phyloP scores from a whole-genome alignment of 1,140 invertebrate genomes.

The Limonius californicus region DNA sequence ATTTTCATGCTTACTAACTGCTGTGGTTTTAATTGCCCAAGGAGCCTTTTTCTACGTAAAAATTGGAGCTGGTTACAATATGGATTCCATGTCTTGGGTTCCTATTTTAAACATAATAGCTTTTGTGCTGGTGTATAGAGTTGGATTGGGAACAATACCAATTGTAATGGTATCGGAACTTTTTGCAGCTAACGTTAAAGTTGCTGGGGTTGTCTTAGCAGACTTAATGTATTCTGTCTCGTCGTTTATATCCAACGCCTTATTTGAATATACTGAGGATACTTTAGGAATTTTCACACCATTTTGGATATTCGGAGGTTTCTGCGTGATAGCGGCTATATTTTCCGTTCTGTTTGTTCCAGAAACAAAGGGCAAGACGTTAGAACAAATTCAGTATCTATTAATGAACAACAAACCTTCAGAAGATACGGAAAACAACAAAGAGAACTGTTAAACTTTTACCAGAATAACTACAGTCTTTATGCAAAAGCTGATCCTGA shows the following conservation, averaged over 20 bases:
- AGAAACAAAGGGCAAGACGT: slow-evolving; percentile 20
- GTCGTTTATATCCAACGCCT: background rate
- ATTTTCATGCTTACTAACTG: background rate
- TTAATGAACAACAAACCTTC: background rate
- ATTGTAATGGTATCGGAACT: slow-evolving; percentile 8
- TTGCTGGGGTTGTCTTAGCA: background rate
- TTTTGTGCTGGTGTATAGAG: background rate
- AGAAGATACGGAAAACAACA: background rate
- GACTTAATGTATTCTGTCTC: background rate
- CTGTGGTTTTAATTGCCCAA: background rate
- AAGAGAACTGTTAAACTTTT: too few relatives aligned
- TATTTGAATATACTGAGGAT: background rate
- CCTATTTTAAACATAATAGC: background rate
- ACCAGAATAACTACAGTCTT: too few relatives aligned
- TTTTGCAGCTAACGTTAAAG: slow-evolving; percentile 14
- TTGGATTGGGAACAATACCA: slow-evolving; percentile 4
- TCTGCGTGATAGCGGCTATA: background rate
- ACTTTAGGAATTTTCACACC: background rate
- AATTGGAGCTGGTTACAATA: background rate
- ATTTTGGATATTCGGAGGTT: slow-evolving; percentile 6
- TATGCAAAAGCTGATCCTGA: too few relatives aligned
- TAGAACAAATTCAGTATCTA: slow-evolving; percentile 19
- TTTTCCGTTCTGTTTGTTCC: slow-evolving; percentile 5
- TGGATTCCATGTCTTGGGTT: background rate
- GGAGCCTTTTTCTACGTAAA: slow-evolving; percentile 3